Evolutionary conservation across 2,888 invertebrate genomes (phyloP), one percentile per base, ranked within the genome.

Genomic region (Protophormia terraenovae): DNA sequence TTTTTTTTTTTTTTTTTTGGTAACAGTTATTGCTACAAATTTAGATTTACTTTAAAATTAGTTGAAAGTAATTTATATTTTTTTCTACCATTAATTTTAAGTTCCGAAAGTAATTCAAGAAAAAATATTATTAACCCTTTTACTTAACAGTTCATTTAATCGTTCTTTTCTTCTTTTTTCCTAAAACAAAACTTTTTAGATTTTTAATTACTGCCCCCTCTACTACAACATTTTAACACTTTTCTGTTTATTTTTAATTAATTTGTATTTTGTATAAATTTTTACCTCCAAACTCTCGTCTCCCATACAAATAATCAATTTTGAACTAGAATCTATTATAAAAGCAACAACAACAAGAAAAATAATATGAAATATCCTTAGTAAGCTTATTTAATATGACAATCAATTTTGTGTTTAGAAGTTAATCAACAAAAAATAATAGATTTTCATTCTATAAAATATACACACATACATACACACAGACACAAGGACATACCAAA

Each of bases 201-300:
- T 60, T 47, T 75, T 64, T 14, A 38, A 53, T 75, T 75, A 62
- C 32, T 6, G 12, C 12, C 7, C 7, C 35, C 16, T 35, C 14
- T 29, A 7, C 75, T 19, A 32, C 6, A 38, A 35, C 24, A 10
- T 10, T 27, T 29, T 45, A 66, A 41, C 5, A 32, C 5, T 53
- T 38, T 60, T 80, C 10, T 84, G 76, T 84, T 84, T 76, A 80
- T 66, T 84, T 84, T 84, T 76, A 84, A 84, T 84, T 84, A 84
- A 80, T 76, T 76, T 71, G 24, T 76, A 45, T 58, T 80, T 80
- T 76, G 58, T 75, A 22, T 75, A 67, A 38, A 79, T 55, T 41
- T 69, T 22, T 8, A 38, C 41, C 38, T 60, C 60, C 24, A 7
- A 19, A 6, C 66, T 4, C 10, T 19, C 4, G 45, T 10, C 6